Conservation (phyloP, 1,140 invertebrate species). For the Drosophila ercepeae region DNA sequence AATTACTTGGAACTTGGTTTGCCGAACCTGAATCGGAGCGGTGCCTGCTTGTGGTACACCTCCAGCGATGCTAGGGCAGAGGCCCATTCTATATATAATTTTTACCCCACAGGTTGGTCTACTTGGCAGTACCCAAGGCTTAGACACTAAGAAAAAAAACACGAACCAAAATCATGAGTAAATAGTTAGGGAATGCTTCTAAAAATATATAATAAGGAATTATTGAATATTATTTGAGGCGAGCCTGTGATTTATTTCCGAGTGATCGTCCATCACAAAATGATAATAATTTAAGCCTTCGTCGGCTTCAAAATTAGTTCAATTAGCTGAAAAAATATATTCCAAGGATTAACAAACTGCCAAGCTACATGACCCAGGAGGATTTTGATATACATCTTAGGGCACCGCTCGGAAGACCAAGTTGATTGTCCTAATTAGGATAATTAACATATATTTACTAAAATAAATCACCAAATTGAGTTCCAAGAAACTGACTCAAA, state of each 20-base stretch:
- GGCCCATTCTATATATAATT: conserved; percentile 15
- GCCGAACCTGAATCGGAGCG: not conserved
- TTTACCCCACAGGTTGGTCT: conserved; percentile 7
- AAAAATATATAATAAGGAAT: not conserved
- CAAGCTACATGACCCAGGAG: conserved; percentile 27
- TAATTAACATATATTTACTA: conserved; percentile 51
- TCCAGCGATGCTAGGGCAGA: conserved; percentile 10
- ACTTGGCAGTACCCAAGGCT: not conserved
- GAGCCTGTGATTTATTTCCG: not conserved
- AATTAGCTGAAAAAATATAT: conserved; percentile 26
- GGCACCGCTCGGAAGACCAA: not conserved
- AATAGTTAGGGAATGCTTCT: not conserved
- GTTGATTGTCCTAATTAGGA: conserved; percentile 39
- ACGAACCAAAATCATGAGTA: too few relatives aligned
- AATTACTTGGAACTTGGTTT: conserved; percentile 18
- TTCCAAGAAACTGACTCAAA: conserved; percentile 39
- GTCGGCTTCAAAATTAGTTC: not conserved
- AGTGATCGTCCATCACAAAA: not conserved
- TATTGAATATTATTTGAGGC: not conserved
- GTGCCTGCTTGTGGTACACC: conserved; percentile 41
- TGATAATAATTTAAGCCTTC: conserved; percentile 62
- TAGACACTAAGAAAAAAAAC: conserved; percentile 10
- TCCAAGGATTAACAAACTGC: conserved; percentile 48
- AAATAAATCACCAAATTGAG: conserved; percentile 20
- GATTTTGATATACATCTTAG: conserved; percentile 4